phyloP scores from a whole-genome alignment of 64 coral and sea anemone species.

The Orbicella faveolata region DNA sequence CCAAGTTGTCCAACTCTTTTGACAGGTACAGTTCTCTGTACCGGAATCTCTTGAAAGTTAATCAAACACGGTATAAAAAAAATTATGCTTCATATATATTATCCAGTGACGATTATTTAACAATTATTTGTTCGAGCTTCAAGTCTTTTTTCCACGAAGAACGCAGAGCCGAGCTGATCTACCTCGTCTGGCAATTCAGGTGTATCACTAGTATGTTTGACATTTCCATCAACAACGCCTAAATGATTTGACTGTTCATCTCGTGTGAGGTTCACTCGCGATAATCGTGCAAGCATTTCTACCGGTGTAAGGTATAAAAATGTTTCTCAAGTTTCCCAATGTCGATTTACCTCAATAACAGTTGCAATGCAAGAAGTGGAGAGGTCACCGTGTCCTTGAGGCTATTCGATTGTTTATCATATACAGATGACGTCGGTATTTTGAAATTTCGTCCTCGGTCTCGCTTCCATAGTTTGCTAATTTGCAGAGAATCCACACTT shows the following conservation, averaged over 20 bases:
- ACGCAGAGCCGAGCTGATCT: not conserved
- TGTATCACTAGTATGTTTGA: not conserved
- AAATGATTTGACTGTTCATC: not conserved
- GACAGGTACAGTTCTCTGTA: not conserved
- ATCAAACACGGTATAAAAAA: too few relatives aligned
- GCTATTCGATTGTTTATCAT: slow-evolving; percentile 36
- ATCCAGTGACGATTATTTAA: not conserved
- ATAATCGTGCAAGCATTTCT: not conserved
- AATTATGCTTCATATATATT: not conserved
- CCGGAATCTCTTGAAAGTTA: too few relatives aligned
- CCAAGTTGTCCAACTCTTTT: not conserved
- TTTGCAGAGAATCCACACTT: not conserved
- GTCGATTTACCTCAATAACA: not conserved
- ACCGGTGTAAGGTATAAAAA: not conserved
- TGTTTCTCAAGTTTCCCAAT: not conserved
- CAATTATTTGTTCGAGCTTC: not conserved
- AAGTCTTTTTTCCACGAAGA: not conserved
- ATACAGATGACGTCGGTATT: slow-evolving; percentile 5
- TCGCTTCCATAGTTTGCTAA: not conserved
- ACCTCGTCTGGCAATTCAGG: not conserved
- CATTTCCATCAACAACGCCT: slow-evolving; percentile 21
- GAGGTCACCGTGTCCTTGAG: not conserved
- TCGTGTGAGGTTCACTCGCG: not conserved
- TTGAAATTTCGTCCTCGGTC: not conserved
- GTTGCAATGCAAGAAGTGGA: not conserved